These are phyloP conservation scores for Sweltsa coloradensis DNA, from an alignment of 1,140 invertebrate species.

Conservation along the genomic window DNA sequence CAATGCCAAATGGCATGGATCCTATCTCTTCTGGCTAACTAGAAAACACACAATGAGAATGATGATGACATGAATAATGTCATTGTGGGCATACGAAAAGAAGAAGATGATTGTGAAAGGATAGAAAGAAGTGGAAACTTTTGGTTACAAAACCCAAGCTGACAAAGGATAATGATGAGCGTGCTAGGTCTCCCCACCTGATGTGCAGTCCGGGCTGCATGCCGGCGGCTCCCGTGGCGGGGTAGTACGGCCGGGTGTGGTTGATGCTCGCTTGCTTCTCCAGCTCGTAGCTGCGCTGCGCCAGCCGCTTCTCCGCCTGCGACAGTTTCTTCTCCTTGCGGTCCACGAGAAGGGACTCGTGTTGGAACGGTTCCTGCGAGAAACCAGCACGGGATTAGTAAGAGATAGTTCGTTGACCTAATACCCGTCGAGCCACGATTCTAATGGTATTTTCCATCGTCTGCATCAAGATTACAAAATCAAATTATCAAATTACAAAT, in stretches of 20 bases:
- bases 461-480: no score
- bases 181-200: no score
- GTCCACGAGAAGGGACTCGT: constrained; percentile 92
- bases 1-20: no score
- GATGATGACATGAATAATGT: no score
- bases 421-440: no score
- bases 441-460: no score
- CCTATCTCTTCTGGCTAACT: no score
- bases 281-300: constrained; percentile 84
- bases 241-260: constrained; percentile 35
- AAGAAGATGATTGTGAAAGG: neutral
- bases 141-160: neutral
- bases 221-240: constrained; percentile 1
- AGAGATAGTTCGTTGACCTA: no score
- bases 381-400: neutral
- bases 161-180: no score
- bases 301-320: constrained; percentile 85
- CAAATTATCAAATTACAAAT: no score
- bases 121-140: neutral
- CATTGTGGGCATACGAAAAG: no score
- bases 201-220: constrained; percentile 13
- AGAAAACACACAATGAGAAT: no score
- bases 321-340: constrained; percentile 92
- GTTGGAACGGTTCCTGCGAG: constrained; percentile 77
- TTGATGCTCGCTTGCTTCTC: constrained; percentile 78